Base-by-base conservation (phyloP, 2,113 vertebrate genomes). In the Seriola aureovittata region DNA sequence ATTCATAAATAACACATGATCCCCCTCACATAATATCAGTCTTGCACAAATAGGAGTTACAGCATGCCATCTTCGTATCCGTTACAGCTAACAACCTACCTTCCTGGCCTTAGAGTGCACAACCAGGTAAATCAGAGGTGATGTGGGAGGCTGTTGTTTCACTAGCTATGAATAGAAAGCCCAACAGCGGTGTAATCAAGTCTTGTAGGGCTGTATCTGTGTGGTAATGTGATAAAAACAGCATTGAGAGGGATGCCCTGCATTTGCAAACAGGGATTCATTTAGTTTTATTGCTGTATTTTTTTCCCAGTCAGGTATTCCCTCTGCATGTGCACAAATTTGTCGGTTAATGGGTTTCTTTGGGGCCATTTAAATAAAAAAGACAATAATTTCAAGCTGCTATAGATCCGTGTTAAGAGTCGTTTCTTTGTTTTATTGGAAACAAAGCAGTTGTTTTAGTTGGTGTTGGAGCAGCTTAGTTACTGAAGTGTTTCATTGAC, bases 111-210 rank as follows among this genome's bases (percentile, higher is more conserved):
- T 50, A 74, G 81, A 80, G 68, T 74, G 71, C 72, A 65, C 19
- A n/a, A 2, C 1, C 75, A 81, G 86, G 84, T 82, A 74, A 75
- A 83, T 71, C 54, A n/a, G 48, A 62, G 80, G 62, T 78, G 78
- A 81, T 5, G 71, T 71, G 65, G 62, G 82, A 82, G 68, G 77
- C 74, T 48, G 80, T 70, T 75, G 87, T 79, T 12, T 88, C 82
- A 82, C 21, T 3, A 69, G 65, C 71, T 92, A 88, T 93, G 80
- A 88, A 85, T 89, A 92, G 87, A 84, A 88, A 67, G 29, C 59
- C 64, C 59, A 55, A 68, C 55, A 86, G 79, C 80, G 64, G 40
- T 63, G 83, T 85, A 90, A 93, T 92, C 81, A 89, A 84, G 71
- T 82, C 72, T 78, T 85, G 50, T 58, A 48, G 66, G 34, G 8